Percentiles rank a stretch among this genome's conserved stretches.
Conservation (phyloP, 2,113 vertebrate species). For the Scortum barcoo region DNA sequence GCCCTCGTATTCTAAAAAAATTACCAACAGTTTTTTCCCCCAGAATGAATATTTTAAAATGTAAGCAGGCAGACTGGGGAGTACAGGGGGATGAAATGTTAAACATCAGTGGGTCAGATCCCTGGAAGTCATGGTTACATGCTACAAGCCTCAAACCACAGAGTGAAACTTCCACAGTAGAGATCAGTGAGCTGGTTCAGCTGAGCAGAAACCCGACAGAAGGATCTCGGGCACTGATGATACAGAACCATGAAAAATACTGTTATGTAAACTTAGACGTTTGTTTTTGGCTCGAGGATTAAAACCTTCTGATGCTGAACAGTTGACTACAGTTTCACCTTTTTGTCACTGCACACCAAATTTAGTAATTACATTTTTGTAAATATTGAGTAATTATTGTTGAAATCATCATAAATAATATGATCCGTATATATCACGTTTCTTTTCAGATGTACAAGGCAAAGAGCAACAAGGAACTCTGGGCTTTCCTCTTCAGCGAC, state of each 20-base stretch:
- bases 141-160: slow-evolving; percentile 4
- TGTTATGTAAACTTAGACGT: not conserved
- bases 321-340: not conserved
- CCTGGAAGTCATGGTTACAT: not conserved
- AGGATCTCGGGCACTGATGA: not conserved
- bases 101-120: not conserved
- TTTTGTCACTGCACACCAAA: not conserved
- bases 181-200: slow-evolving; percentile 11
- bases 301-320: not conserved
- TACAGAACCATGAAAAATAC: not conserved
- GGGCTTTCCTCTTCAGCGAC: slow-evolving; percentile 95
- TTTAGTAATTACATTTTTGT: too few species aligned
- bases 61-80: not conserved
- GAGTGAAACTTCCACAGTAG: slow-evolving; percentile 7
- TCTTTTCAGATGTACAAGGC: slow-evolving; percentile 87
- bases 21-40: not conserved
- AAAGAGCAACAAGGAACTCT: slow-evolving; percentile 97
- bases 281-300: not conserved
- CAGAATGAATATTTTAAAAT: slow-evolving; percentile 26
- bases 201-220: not conserved
- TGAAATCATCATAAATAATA: slow-evolving; percentile 5
- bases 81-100: slow-evolving; percentile 14
- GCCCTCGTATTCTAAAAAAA: not conserved
- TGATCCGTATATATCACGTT: not conserved
- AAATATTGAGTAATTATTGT: not conserved